Evolutionary conservation across 2,113 vertebrate species (phyloP), one percentile per base, ranked within the genome.

Genomic region (Anolis sagrei): DNA sequence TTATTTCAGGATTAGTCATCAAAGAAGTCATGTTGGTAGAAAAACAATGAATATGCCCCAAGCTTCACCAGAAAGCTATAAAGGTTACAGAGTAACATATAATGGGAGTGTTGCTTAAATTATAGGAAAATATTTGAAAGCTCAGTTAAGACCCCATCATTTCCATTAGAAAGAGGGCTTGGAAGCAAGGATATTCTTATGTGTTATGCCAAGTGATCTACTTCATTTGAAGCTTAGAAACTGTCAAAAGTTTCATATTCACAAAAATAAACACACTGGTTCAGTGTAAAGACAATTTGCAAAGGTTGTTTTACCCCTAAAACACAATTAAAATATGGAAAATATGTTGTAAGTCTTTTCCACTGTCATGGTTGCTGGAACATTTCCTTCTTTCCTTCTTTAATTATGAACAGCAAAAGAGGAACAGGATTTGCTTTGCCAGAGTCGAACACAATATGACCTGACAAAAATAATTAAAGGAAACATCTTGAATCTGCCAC

Each of bases 271-370:
- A 80, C 54, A 62, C 23, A 84, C 87, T 90, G 74, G 1, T 7
- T 89, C 0, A 69, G 68, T 84, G 48, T 58, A 91, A 82, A 91
- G 74, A 93, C 90, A 94, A 95, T 91, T 91, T 80, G 36, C 85
- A 92, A 87, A 82, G 44, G 89, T 69, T 79, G 48, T 82, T 83
- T 89, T 91, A 92, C 6, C 19, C 7, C 0, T 2, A 74, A 58
- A 82, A 32, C 62, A n/a, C 11, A 84, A 70, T 86, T 82, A 85
- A 1, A 54, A 14, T 36, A 80, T 18, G 49, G 88, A 90, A 88
- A 44, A 10, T 14, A 83, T 84, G 4, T 23, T 75, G 39, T 76
- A 91, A 51, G 51, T 90, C 19, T 9, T 9, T 84, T 88, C 88
- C 77, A 49, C 36, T 23, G 51, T 82, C 36, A 61, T 2, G 74